Conservation (phyloP, 2,797 vertebrate species). For the Gymnothorax javanicus region DNA sequence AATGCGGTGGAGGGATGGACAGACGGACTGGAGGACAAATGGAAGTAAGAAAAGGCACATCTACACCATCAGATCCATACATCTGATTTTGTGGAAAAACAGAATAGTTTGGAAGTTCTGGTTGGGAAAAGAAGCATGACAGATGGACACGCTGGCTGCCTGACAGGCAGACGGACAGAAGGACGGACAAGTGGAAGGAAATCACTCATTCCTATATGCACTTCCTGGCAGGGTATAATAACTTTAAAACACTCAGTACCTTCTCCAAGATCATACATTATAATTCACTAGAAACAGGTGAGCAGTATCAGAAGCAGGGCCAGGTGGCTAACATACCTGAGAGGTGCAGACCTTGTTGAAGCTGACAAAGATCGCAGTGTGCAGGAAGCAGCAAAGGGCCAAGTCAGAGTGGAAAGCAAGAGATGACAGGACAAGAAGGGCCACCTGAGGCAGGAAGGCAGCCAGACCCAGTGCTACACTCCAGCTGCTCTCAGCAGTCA, state of each 20-base stretch:
- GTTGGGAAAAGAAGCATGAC: too few relatives aligned
- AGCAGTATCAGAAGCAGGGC: not conserved
- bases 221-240: not conserved
- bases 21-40: too few relatives aligned
- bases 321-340: constrained; percentile 67
- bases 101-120: too few relatives aligned
- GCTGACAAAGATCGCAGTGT: constrained; percentile 88
- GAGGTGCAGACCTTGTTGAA: constrained; percentile 99
- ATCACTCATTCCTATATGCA: too few relatives aligned
- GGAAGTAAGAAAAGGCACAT: too few relatives aligned
- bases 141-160: too few relatives aligned
- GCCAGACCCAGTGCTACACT: constrained; percentile 78
- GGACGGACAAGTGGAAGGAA: too few relatives aligned
- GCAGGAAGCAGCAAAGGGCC: constrained; percentile 87
- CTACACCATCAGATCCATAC: too few relatives aligned
- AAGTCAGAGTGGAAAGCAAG: constrained; percentile 81
- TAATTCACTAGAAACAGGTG: not conserved
- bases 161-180: too few relatives aligned
- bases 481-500: constrained; percentile 83
- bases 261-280: not conserved
- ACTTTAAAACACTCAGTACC: not conserved
- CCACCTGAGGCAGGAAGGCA: constrained; percentile 85
- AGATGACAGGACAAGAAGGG: constrained; percentile 77
- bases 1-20: too few relatives aligned
- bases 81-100: too few relatives aligned